Base-by-base conservation (phyloP, 1,140 invertebrate species). In the Halotydeus destructor region DNA sequence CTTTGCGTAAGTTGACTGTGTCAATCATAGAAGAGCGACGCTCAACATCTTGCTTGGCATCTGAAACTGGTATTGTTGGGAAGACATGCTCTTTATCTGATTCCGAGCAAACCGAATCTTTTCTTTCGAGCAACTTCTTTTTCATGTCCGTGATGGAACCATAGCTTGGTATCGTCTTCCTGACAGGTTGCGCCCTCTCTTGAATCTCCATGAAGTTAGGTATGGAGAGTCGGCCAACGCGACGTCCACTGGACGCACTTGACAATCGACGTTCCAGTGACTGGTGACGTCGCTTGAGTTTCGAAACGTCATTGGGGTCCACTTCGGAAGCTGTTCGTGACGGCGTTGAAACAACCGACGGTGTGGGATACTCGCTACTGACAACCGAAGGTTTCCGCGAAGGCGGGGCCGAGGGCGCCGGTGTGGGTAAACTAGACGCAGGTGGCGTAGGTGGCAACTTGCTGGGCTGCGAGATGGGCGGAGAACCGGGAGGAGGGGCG, bases 41-140 rank as follows among this genome's bases (percentile, higher is more conserved):
- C 41, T 57, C 56, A 46, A 57, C 54, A n/a, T 36, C 43, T 28
- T 44, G 49, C 34, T 57, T 57, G 12, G 50, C 55, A 42, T 57
- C 56, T 0, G 52, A 55, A 3, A 57, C 53, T 44, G 52, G 54
- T 16, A 55, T 39, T 11, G 46, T 43, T 8, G 54, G 54, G 23
- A 55, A 47, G 12, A 56, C 48, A 12, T 47, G 31, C 22, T 50
- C 39, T 32, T 54, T 53, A 44, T 51, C 48, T 18, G 36, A 26
- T 5, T 44, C 44, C 22, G 21, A 28, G 2, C 27, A 19, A 6
- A 32, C n/a, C 43, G 21, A 40, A 21, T 5, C 16, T 31, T 23
- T 16, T 5, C 39, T 11, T 1, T 16, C 33, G 31, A 32, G 18
- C 14, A 41, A 32, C 6, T 24, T 9, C 11, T 24, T 18, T 14